Evolutionary conservation across 1,140 invertebrate species (phyloP), one percentile per base, ranked within the genome.

Genomic region (Drosophila pseudoobscura): DNA sequence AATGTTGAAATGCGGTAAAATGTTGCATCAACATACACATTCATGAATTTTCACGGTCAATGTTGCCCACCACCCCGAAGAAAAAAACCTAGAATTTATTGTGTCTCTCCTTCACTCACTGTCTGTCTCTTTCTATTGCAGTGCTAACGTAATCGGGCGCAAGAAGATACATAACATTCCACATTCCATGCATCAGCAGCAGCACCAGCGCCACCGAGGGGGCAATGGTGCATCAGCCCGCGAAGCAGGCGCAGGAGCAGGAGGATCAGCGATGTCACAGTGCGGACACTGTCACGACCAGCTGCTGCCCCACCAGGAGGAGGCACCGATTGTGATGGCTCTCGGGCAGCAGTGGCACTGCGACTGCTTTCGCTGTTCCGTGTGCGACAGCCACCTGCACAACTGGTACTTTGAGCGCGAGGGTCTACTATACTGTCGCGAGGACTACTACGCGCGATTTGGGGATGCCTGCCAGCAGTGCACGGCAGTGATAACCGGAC

Each of bases 361-460:
- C 89, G 96, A 97, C 89, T 97, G 96, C 89, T 97, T 97, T 91
- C 94, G 96, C 90, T 98, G 97, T 92, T 97, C 96, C 22, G 96
- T 95, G 0, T 98, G 97, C 92, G 96, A 97, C 91, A 93, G 93
- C 9, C 93, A 95, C 47, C 92, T 98, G n/a, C 89, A 96, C 5
- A 96, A 94, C 64, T 98, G 97, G 97, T 98, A 98, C 92, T 97
- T 98, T 92, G 97, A 98, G 92, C 98, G 97, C 89, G 95, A 97
- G 92, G 97, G 97, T 0, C 89, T 97, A 46, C 92, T 98, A 11
- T 98, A 97, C 92, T 98, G 97, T 83, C 96, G 96, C 88, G 94
- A 95, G 76, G 97, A 98, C 91, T 98, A 98, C 89, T 97, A 96
- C 95, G 92, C 94, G 6, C 94, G 96, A n/a, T 98, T 95, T 91